These are phyloP conservation scores for Diplodus puntazzo DNA, from an alignment of 2,797 vertebrate genomes.

Conservation along the genomic window DNA sequence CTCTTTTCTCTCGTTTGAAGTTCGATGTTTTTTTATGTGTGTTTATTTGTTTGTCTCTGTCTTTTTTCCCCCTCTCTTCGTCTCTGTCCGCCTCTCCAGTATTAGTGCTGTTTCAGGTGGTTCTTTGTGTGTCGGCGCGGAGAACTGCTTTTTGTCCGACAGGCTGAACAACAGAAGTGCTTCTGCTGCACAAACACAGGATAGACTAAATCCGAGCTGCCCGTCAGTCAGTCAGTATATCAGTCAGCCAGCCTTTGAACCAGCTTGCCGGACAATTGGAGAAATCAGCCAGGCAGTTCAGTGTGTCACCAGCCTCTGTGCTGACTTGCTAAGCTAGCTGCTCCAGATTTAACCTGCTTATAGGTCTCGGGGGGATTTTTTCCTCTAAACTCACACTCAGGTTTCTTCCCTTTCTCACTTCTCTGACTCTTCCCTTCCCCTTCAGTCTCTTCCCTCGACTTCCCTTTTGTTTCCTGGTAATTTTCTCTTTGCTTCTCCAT, in stretches of 20 bases:
- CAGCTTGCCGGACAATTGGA: constrained; percentile 73
- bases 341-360: constrained; percentile 76
- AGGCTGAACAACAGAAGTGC: constrained; percentile 83
- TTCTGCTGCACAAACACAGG: constrained; percentile 80
- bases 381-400: constrained; percentile 42
- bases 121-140: constrained; percentile 77
- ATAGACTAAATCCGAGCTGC: constrained; percentile 75
- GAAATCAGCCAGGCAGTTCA: constrained; percentile 71
- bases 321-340: constrained; percentile 77
- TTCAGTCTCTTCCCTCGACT: constrained; percentile 10
- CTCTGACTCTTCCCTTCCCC: constrained; percentile 5
- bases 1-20: constrained; percentile 66
- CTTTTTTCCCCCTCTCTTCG: constrained; percentile 10
- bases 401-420: constrained; percentile 39
- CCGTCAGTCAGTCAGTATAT: constrained; percentile 72
- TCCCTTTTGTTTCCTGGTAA: constrained; percentile 41
- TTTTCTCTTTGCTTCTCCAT: constrained; percentile 45
- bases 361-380: constrained; percentile 53
- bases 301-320: constrained; percentile 72
- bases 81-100: constrained; percentile 60
- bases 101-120: constrained; percentile 83
- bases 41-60: constrained; percentile 62
- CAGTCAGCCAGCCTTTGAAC: constrained; percentile 73
- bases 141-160: constrained; percentile 70
- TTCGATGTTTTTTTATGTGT: constrained; percentile 57